These are phyloP conservation scores for Oophaga sylvatica DNA, from an alignment of 2,797 vertebrate species.

Conservation along the genomic window DNA sequence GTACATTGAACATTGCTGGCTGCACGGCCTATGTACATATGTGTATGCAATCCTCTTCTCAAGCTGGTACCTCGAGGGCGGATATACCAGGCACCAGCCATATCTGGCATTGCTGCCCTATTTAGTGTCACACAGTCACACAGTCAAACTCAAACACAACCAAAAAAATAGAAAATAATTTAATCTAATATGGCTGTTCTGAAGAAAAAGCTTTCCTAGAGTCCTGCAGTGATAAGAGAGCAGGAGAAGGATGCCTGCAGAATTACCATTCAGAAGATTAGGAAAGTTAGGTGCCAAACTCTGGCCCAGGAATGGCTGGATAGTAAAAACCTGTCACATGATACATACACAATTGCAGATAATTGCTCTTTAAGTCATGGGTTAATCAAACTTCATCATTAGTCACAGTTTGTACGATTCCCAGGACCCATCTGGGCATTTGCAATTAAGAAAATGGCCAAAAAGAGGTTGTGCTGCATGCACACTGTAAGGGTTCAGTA, in stretches of 20 bases:
- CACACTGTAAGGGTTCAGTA: no score
- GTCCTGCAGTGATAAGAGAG: not conserved
- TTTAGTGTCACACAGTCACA: not conserved
- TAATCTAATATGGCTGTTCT: no score
- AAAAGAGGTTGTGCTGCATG: not conserved
- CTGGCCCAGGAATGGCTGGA: not conserved
- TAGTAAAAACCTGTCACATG: not conserved
- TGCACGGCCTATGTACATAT: slow-evolving; percentile 24
- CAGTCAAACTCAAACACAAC: not conserved
- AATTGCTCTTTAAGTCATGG: not conserved
- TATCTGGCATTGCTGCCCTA: not conserved
- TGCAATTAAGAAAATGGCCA: not conserved
- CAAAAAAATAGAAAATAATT: not conserved
- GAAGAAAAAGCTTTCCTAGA: not conserved
- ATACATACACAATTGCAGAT: not conserved
- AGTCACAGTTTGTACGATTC: not conserved
- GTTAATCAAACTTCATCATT: not conserved
- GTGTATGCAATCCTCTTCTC: not conserved
- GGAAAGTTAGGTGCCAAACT: not conserved
- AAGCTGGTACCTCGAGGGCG: not conserved
- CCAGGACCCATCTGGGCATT: not conserved
- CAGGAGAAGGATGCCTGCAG: not conserved
- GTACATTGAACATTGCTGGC: slow-evolving; percentile 12
- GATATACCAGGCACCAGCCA: not conserved
- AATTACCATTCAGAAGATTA: not conserved